Conservation (phyloP, 1,140 invertebrate species). For the Eciton burchellii region DNA sequence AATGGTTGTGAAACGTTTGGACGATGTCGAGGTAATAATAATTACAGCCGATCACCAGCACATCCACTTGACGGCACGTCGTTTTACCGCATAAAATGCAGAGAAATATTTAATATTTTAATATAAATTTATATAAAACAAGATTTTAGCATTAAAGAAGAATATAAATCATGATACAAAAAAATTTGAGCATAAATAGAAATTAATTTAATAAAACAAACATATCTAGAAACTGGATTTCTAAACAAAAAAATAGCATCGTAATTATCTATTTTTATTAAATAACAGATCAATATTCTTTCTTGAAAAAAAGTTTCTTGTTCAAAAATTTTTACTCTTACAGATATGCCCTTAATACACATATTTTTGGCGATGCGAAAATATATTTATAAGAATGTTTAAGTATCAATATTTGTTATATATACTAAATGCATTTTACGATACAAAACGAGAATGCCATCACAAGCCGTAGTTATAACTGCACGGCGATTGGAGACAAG, state of each 20-base stretch:
- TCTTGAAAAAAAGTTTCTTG: not conserved
- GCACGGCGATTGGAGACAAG: constrained; percentile 59
- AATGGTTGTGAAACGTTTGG: constrained; percentile 13
- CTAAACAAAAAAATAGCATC: not conserved
- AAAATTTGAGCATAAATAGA: not conserved
- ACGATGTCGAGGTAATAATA: constrained; percentile 62
- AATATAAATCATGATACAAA: not conserved
- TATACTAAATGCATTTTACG: constrained; percentile 52
- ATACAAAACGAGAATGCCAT: constrained; percentile 62
- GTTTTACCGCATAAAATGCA: constrained; percentile 68
- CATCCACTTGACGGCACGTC: constrained; percentile 36
- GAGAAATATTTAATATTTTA: constrained; percentile 4
- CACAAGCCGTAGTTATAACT: constrained; percentile 39
- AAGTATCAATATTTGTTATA: not conserved
- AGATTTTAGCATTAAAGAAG: no score
- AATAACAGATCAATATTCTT: not conserved
- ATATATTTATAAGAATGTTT: not conserved
- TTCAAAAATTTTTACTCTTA: no score
- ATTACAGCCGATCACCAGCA: constrained; percentile 60
- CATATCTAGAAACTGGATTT: not conserved
- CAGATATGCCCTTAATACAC: not conserved
- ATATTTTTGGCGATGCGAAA: not conserved
- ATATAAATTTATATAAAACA: not conserved
- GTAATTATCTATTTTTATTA: not conserved
- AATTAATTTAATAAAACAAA: constrained; percentile 6